These are phyloP conservation scores for Xenops minutus DNA, from an alignment of 2,797 vertebrate species.

Conservation along the genomic window DNA sequence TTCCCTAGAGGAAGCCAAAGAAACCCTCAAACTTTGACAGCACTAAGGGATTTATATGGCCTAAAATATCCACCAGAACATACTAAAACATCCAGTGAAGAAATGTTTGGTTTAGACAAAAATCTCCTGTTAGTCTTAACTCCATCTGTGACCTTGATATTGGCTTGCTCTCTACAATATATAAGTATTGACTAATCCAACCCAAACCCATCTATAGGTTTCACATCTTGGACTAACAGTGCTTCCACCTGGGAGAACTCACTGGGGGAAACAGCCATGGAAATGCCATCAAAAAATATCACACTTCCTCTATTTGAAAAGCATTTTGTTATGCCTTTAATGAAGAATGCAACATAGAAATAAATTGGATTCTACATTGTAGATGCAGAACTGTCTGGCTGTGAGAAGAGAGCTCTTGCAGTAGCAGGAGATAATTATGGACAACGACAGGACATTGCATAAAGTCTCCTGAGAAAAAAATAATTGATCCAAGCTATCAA, in stretches of 20 bases:
- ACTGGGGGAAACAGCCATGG: neutral
- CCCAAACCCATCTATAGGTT: neutral
- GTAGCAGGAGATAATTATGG: slow-evolving; percentile 6
- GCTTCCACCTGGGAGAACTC: neutral
- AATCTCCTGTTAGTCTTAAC: neutral
- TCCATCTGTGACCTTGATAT: neutral
- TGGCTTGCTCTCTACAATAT: neutral
- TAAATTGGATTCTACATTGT: neutral
- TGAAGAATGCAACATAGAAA: neutral
- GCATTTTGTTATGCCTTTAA: neutral
- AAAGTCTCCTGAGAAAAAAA: neutral
- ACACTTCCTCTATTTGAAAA: neutral
- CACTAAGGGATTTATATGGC: neutral
- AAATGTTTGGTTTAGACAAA: neutral
- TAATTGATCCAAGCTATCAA: neutral
- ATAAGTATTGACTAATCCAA: neutral
- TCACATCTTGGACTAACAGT: neutral
- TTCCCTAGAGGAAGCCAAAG: neutral
- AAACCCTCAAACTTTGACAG: neutral
- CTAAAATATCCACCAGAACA: neutral
- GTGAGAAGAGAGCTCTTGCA: neutral
- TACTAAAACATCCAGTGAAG: neutral
- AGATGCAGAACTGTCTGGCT: neutral
- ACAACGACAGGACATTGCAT: neutral
- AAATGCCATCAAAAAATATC: neutral